phyloP scores from a whole-genome alignment of 2,888 invertebrate species.

The Pseudoips prasinana region DNA sequence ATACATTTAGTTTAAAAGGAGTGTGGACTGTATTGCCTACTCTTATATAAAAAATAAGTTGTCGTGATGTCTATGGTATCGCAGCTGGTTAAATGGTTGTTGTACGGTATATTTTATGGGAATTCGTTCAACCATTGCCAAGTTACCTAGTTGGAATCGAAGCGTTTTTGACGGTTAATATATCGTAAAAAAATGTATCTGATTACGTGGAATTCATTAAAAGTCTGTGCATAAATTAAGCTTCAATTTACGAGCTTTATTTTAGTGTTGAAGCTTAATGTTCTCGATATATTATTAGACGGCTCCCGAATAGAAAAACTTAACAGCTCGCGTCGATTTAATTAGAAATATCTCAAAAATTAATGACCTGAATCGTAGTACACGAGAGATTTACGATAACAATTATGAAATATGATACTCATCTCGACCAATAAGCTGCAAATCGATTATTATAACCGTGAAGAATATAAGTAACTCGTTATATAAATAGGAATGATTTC shows the following conservation, averaged over 20 bases:
- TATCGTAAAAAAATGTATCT: too few species aligned
- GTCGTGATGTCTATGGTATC: too few species aligned
- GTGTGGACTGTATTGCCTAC: too few species aligned
- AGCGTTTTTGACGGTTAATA: too few species aligned
- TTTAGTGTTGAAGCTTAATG: constrained; percentile 10
- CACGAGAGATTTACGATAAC: constrained; percentile 11
- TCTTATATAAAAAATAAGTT: too few species aligned
- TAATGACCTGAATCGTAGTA: constrained; percentile 4
- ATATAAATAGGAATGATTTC: constrained; percentile 29
- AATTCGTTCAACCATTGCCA: too few species aligned
- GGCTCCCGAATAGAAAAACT: constrained; percentile 1
- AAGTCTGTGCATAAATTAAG: too few species aligned
- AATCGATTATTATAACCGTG: constrained; percentile 22
- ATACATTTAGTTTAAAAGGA: too few species aligned
- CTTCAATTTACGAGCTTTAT: constrained; percentile 2
- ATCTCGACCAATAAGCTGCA: constrained; percentile 19
- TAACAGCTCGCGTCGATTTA: constrained; percentile 7
- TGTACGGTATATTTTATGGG: too few species aligned
- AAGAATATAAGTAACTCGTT: constrained; percentile 15
- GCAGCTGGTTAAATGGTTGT: too few species aligned
- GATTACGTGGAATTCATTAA: too few species aligned
- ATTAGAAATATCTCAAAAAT: constrained; percentile 5
- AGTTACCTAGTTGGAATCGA: too few species aligned
- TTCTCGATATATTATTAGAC: constrained; percentile 4
- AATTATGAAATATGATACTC: constrained; percentile 16